Conservation (phyloP, 2,113 vertebrate species). For the Condylura cristata region DNA sequence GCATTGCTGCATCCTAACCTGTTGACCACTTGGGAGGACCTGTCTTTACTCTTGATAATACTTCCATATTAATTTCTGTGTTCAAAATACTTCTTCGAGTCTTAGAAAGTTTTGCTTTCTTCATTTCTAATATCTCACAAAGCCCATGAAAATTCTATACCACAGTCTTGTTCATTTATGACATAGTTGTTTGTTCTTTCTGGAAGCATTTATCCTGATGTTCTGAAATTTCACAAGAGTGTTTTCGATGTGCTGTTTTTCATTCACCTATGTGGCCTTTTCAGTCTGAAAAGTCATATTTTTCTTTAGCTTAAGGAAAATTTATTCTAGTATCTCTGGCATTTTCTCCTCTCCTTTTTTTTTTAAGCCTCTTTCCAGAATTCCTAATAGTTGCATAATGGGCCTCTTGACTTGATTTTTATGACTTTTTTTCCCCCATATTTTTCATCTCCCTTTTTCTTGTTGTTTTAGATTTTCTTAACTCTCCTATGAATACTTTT, state of each 20-base stretch:
- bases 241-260: background rate
- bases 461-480: slow-evolving; percentile 1
- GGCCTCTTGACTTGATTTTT: too few relatives aligned
- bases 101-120: background rate
- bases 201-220: background rate
- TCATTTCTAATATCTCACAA: background rate
- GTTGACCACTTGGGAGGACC: too few relatives aligned
- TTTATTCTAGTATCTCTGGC: background rate
- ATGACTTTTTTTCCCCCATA: too few relatives aligned
- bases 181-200: background rate
- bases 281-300: background rate
- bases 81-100: background rate
- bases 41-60: background rate
- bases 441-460: too few relatives aligned
- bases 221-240: background rate
- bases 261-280: background rate
- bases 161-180: background rate
- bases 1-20: too few relatives aligned
- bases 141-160: background rate
- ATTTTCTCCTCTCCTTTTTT: background rate
- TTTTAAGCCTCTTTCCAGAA: background rate
- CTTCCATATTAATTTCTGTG: background rate
- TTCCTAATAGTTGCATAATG: background rate
- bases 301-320: background rate
- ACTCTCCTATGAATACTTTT: background rate